Conservation (phyloP, 2,113 vertebrate species). For the Plecturocebus donacophilus region DNA sequence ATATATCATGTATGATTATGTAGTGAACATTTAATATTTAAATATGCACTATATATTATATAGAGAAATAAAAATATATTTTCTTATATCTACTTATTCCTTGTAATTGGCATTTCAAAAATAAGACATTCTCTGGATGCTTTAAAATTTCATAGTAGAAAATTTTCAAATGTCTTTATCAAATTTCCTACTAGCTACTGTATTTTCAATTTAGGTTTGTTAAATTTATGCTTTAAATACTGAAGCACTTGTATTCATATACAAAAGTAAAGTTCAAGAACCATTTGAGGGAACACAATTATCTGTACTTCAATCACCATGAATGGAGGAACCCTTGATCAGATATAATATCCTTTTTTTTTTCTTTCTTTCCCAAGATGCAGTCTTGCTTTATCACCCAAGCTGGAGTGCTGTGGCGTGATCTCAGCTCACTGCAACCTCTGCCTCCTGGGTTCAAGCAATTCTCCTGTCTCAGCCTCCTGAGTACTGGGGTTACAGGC, state of each 20-base stretch:
- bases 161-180: neutral
- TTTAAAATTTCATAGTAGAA: neutral
- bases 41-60: neutral
- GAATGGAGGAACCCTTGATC: neutral
- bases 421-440: too few relatives aligned
- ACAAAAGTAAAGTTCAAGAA: neutral
- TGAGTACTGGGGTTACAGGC: too few relatives aligned
- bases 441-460: too few relatives aligned
- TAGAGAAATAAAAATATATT: neutral
- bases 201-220: neutral
- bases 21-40: neutral
- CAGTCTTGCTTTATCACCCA: too few relatives aligned
- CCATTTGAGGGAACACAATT: neutral
- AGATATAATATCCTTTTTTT: neutral
- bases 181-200: neutral
- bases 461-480: too few relatives aligned
- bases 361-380: rapidly evolving
- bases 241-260: neutral
- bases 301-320: neutral
- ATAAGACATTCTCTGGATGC: neutral
- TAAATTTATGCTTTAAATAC: neutral
- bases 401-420: too few relatives aligned
- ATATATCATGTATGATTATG: neutral
- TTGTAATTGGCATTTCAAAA: neutral
- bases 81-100: neutral